Base-by-base conservation (phyloP, 1,140 invertebrate genomes). In the Maniola jurtina region DNA sequence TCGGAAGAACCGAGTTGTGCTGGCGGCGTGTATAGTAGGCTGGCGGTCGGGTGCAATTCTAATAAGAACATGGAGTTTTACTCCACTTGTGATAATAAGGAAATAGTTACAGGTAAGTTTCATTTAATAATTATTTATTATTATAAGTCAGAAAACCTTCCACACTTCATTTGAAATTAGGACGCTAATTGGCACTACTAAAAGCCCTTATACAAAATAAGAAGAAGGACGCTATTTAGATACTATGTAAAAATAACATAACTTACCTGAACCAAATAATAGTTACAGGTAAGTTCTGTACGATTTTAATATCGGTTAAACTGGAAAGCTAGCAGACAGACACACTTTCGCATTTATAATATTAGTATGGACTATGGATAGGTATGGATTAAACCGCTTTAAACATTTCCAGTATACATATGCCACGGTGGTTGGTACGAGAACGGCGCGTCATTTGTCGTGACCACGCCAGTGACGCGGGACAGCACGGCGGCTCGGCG, bases 361-460 rank as follows among this genome's bases (percentile, higher is more conserved):
- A n/a, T n/a, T n/a, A n/a, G n/a, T n/a, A n/a, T n/a, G n/a, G n/a
- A n/a, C n/a, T n/a, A n/a, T n/a, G n/a, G n/a, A n/a, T n/a, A n/a
- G n/a, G n/a, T n/a, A n/a, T n/a, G n/a, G n/a, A n/a, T n/a, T n/a
- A n/a, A n/a, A n/a, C n/a, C n/a, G n/a, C n/a, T n/a, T n/a, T n/a
- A n/a, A n/a, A 40, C 40, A 35, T 61, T 25, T 64, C 5, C 89
- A 96, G 95, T 94, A 57, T 96, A 96, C 88, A 95, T 95, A 15
- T 96, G 95, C 87, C 95, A 96, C 82, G 95, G 95, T 66, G 92
- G 93, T 45, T 96, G 95, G 95, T 93, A 93, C 71, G 94, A 95
- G 82, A 94, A 93, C 70, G 95, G 95, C 66, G 94, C 94, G 35
- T 94, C 94, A 77, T 96, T 95, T 84, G 92, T 96, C 69, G 95